Conservation (phyloP, 2,888 invertebrate species). For the Eubasilissa splendida region DNA sequence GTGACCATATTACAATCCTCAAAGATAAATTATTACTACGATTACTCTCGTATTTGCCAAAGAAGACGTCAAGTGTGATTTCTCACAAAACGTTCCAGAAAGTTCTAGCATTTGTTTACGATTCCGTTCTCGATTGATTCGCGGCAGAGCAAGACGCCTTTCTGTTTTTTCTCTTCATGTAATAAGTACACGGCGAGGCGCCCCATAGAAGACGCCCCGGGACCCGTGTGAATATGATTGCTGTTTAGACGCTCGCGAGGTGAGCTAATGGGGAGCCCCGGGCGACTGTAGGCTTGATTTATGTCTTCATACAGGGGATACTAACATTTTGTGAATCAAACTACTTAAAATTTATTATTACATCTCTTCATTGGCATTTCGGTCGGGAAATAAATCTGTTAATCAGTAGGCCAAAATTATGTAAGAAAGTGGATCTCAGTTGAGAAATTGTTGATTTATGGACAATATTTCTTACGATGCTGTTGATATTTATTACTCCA, state of each 20-base stretch:
- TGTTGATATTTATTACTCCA: no score
- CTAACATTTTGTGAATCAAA: constrained; percentile 5
- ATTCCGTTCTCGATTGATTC: neutral
- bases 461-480: no score
- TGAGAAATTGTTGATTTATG: no score
- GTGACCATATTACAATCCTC: no score
- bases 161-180: neutral
- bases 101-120: neutral
- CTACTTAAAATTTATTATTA: neutral
- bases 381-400: no score
- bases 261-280: constrained; percentile 53
- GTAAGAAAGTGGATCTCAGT: no score
- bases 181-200: constrained; percentile 1
- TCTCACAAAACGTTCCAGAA: no score
- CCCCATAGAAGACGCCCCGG: constrained; percentile 39
- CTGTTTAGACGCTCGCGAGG: constrained; percentile 46
- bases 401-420: no score
- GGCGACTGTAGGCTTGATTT: constrained; percentile 51
- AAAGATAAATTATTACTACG: no score
- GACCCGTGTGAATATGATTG: constrained; percentile 52
- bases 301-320: constrained; percentile 40
- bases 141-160: constrained; percentile 9
- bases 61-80: no score
- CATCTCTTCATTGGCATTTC: no score
- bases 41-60: no score